These are phyloP conservation scores for Esox lucius DNA, from an alignment of 2,797 vertebrate species.

Conservation along the genomic window DNA sequence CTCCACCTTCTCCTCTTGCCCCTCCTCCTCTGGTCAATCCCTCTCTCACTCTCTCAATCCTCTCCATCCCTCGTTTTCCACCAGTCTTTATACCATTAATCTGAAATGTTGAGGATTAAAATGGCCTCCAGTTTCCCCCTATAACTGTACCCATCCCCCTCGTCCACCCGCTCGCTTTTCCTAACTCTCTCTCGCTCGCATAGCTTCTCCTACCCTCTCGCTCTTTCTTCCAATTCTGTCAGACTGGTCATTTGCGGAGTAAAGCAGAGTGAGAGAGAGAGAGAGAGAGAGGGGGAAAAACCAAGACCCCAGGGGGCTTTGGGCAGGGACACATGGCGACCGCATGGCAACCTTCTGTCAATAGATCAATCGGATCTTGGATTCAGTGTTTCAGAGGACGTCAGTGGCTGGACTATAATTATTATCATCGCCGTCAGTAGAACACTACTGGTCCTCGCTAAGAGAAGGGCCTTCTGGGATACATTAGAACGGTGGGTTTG, in stretches of 20 bases:
- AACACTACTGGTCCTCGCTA: constrained; percentile 23
- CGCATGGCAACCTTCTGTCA: constrained; percentile 32
- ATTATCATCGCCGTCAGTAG: constrained; percentile 5
- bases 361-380: constrained; percentile 49
- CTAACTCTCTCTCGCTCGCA: constrained; percentile 13
- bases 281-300: constrained; percentile 38
- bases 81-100: constrained; percentile 65
- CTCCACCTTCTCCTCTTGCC: background rate
- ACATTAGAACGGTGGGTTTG: constrained; percentile 32
- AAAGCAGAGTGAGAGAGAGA: constrained; percentile 34
- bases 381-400: constrained; percentile 29
- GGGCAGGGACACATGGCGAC: constrained; percentile 28
- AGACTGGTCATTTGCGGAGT: constrained; percentile 62
- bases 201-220: constrained; percentile 13
- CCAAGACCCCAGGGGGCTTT: constrained; percentile 39
- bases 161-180: constrained; percentile 10
- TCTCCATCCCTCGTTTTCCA: constrained; percentile 13
- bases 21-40: too few species aligned
- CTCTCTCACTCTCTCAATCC: background rate
- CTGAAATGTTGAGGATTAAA: constrained; percentile 77
- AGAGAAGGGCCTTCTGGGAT: constrained; percentile 27
- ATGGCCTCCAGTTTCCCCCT: constrained; percentile 56
- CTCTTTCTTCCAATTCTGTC: constrained; percentile 34
- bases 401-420: background rate
- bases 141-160: constrained; percentile 59